Evolutionary conservation across 2,888 invertebrate genomes (phyloP), one percentile per base, ranked within the genome.

Genomic region (Trissoscelio sp.): DNA sequence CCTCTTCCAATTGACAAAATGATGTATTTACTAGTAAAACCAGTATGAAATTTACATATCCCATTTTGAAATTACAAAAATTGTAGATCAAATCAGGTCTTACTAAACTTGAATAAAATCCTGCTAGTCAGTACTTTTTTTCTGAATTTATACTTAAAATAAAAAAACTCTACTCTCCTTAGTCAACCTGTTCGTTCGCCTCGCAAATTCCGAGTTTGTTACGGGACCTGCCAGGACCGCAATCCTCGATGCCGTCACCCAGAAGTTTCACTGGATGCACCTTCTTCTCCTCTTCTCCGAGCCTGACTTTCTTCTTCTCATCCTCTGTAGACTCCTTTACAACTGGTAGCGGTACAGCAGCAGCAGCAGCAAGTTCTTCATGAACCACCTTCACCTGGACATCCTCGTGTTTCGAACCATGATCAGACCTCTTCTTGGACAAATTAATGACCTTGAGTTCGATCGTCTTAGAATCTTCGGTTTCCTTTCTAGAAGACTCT

Each of bases 181-280:
- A 78, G 64, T 84, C 58, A 18, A 85, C 69, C 31, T 70, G 62
- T 14, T 80, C 70, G 9, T 87, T 85, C 85, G 91, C 88, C 84
- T 92, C 92, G 87, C 94, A 95, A 46, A 95, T 92, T 6, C 96
- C 95, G 75, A 93, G 93, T n/a, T 93, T 92, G 88, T 96, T 95
- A 31, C 96, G 93, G 84, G 92, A 93, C 85, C 94, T 92, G 55
- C 94, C 95, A 0, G 96, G 96, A 14, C 96, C 96, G 89, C 96
- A 96, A 88, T 96, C 95, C 87, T 96, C 96, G 60, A 93, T 92
- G 12, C 88, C 91, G 16, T 94, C 95, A 0, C 95, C 95, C 16
- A 96, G 86, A 48, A 95, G 92, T 86, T 93, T 94, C 87, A 93
- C 92, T 83, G 92, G 85, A 14, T 42, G 57, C 0, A 11, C 20